Evolutionary conservation across 2,888 invertebrate species (phyloP), one percentile per base, ranked within the genome.

Genomic region (Rhingia rostrata): DNA sequence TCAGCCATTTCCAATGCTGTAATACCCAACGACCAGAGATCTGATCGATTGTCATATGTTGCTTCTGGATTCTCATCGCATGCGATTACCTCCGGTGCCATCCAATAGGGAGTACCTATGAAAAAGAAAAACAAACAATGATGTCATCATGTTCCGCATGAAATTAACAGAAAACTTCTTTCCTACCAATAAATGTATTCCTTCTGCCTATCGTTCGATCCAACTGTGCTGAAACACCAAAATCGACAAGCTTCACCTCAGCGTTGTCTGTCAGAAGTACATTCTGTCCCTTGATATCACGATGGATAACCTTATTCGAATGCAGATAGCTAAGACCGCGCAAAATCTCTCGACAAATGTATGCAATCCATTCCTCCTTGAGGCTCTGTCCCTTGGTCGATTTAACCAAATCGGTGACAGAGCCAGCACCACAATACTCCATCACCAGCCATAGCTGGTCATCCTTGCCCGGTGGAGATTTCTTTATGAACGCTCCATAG

Each of bases 281-380:
- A 93, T 99, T 99, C 92, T 99, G 99, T 86, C 98, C 98, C 92
- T 99, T 99, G 91, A 99, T 99, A 93, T 99, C 99, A 91, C 99
- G 94, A 93, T 99, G 99, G 90, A 99, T 99, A 87, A 99, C 99
- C 94, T 99, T 99, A 93, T 98, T 99, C 90, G 97, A 96, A 93
- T 99, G 99, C 90, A 99, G 94, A 93, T 99, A 99, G 90, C 97
- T 97, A 84, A 99, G 94, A 88, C 99, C 99, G 90, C 99, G 94
- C 86, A 98, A 93, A 87, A 97, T 97, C 94, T 99, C 97, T 91
- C 99, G 94, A 91, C 98, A 99, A 88, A 99, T 98, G 92, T 99
- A 99, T 74, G 99, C 99, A 91, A 99, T 99, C 99, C 99, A 99
- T 93, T 99, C 99, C 93, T 99, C 99, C 92, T 99, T 99, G 88